Conservation (phyloP, 2,797 vertebrate species). For the Spondyliosoma cantharus region DNA sequence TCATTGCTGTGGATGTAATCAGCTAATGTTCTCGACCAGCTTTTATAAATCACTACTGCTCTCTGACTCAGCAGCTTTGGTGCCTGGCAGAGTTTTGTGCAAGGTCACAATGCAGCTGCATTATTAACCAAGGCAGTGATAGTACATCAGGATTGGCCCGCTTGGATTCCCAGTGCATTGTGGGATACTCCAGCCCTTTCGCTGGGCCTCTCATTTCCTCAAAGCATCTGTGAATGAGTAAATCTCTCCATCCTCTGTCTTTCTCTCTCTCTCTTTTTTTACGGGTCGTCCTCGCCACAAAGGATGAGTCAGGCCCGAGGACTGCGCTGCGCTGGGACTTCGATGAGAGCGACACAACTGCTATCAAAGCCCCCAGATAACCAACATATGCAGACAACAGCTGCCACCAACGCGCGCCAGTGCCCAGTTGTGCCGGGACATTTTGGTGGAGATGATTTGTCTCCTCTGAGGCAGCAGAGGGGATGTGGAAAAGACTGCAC, state of each 20-base stretch:
- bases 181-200: slow-evolving; percentile 55
- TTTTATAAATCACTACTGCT: slow-evolving; percentile 22
- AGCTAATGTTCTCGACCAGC: slow-evolving; percentile 39
- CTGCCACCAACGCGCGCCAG: slow-evolving; percentile 20
- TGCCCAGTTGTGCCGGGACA: slow-evolving; percentile 47
- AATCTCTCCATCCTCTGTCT: slow-evolving; percentile 21
- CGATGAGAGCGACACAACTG: slow-evolving; percentile 34
- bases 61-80: slow-evolving; percentile 63
- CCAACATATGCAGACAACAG: slow-evolving; percentile 27
- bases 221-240: slow-evolving; percentile 45
- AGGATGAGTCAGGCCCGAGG: slow-evolving; percentile 47
- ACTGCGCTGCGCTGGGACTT: slow-evolving; percentile 44
- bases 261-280: slow-evolving; percentile 9
- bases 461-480: slow-evolving; percentile 67
- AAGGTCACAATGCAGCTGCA: slow-evolving; percentile 64
- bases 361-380: slow-evolving; percentile 44
- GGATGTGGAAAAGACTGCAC: slow-evolving; percentile 76
- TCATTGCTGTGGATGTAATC: slow-evolving; percentile 20
- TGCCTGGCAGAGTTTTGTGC: slow-evolving; percentile 35
- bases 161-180: slow-evolving; percentile 36
- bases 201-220: not conserved
- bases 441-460: slow-evolving; percentile 66
- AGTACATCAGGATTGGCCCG: slow-evolving; percentile 20
- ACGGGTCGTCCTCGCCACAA: slow-evolving; percentile 10
- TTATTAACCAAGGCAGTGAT: slow-evolving; percentile 5